Conservation (phyloP, 1,140 invertebrate genomes). For the Vanessa tameamea region DNA sequence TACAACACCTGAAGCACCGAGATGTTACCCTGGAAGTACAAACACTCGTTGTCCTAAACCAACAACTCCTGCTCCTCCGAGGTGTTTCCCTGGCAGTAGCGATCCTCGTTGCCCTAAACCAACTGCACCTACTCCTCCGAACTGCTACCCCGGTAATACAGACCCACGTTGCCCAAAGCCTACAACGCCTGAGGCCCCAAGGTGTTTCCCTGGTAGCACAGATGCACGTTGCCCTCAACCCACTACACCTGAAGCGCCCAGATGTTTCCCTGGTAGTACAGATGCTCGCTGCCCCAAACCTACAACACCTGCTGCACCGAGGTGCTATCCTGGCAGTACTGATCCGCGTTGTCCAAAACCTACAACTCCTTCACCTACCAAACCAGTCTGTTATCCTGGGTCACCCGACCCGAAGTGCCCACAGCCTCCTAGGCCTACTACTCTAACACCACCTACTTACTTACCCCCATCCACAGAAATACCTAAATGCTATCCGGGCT, state of each 20-base stretch:
- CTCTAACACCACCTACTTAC: too few species aligned
- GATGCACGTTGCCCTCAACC: constrained; percentile 64
- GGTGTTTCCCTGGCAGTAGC: constrained; percentile 63
- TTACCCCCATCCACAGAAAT: not conserved
- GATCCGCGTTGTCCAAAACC: constrained; percentile 61
- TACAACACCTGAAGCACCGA: constrained; percentile 33
- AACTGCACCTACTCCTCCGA: not conserved
- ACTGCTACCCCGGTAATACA: not conserved
- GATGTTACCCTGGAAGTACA: constrained; percentile 27
- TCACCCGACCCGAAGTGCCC: not conserved
- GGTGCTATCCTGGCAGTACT: constrained; percentile 62
- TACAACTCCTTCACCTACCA: not conserved
- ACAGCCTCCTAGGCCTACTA: not conserved
- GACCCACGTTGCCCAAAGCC: constrained; percentile 10
- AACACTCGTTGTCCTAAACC: constrained; percentile 60
- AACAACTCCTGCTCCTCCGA: constrained; percentile 39
- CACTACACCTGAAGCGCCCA: constrained; percentile 38
- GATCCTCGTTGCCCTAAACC: constrained; percentile 62
- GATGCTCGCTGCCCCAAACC: constrained; percentile 54
- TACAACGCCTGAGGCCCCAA: not conserved
- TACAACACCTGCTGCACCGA: not conserved
- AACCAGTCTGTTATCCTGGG: not conserved
- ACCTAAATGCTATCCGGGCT: not conserved
- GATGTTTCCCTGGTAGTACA: constrained; percentile 64
- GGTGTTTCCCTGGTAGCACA: not conserved